Conservation (phyloP, 2,888 invertebrate genomes). For the Flexamia atlantica region DNA sequence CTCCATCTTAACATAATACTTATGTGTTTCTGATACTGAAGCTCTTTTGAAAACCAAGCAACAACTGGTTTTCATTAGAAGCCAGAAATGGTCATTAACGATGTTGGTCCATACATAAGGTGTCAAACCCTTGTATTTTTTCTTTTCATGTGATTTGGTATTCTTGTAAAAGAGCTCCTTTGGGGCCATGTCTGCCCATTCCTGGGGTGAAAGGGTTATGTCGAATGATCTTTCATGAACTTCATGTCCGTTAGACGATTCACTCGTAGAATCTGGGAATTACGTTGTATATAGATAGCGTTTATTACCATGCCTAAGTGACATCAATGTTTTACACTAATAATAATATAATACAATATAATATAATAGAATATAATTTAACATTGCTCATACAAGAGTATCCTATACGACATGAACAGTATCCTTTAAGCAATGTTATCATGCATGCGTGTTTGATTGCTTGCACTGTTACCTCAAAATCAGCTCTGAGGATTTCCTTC, state of each 20-base stretch:
- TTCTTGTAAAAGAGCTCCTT: neutral
- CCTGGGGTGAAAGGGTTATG: neutral
- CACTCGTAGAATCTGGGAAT: neutral
- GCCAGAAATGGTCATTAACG: constrained; percentile 18
- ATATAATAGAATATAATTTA: too few relatives aligned
- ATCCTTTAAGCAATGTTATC: too few relatives aligned
- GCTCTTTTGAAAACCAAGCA: constrained; percentile 20
- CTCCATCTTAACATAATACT: neutral
- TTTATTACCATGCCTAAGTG: too few relatives aligned
- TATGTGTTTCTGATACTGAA: neutral
- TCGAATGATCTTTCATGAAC: neutral
- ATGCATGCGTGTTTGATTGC: too few relatives aligned
- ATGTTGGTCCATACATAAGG: constrained; percentile 20
- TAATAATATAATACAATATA: too few relatives aligned
- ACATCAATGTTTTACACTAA: too few relatives aligned
- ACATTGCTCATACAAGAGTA: too few relatives aligned
- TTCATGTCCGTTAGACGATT: neutral
- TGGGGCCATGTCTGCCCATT: constrained; percentile 14
- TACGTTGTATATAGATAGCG: neutral
- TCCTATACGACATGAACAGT: too few relatives aligned
- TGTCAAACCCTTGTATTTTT: neutral
- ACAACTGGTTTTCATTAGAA: neutral
- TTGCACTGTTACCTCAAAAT: too few relatives aligned
- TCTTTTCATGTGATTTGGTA: neutral
- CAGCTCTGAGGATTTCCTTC: too few relatives aligned